phyloP scores from a whole-genome alignment of 2,888 invertebrate genomes.

The Drosophila nr. medialis region DNA sequence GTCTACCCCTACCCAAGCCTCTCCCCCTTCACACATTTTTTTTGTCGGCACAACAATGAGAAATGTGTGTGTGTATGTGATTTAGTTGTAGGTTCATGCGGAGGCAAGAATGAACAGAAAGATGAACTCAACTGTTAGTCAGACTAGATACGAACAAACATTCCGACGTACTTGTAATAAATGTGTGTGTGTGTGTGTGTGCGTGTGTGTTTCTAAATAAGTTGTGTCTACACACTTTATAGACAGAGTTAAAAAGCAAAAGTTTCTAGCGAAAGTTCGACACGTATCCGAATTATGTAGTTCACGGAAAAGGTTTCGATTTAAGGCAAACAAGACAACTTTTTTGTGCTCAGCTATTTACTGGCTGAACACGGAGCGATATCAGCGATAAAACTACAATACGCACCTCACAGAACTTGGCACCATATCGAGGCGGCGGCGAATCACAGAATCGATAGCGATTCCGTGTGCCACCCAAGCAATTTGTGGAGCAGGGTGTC shows the following conservation, averaged over 20 bases:
- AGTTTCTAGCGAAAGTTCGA: conserved; percentile 59
- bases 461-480: conserved; percentile 91
- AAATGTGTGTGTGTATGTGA: conserved; percentile 12
- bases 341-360: conserved; percentile 21
- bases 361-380: conserved; percentile 11
- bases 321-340: neutral
- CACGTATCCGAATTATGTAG: conserved; percentile 46
- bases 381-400: conserved; percentile 8
- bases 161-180: neutral
- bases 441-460: conserved; percentile 95
- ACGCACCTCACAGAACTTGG: conserved; percentile 93
- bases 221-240: conserved; percentile 48
- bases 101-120: conserved; percentile 42
- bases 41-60: conserved; percentile 49
- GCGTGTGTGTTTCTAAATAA: conserved; percentile 30
- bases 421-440: conserved; percentile 94
- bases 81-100: conserved; percentile 35
- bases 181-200: neutral
- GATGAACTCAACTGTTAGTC: conserved; percentile 59
- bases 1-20: neutral
- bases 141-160: conserved; percentile 23
- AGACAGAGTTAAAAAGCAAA: conserved; percentile 52
- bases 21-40: conserved; percentile 8
- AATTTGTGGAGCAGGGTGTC: conserved; percentile 93
- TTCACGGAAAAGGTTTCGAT: conserved; percentile 18